Base-by-base conservation (phyloP, 2,797 vertebrate genomes). In the Atherinosoma microstoma region DNA sequence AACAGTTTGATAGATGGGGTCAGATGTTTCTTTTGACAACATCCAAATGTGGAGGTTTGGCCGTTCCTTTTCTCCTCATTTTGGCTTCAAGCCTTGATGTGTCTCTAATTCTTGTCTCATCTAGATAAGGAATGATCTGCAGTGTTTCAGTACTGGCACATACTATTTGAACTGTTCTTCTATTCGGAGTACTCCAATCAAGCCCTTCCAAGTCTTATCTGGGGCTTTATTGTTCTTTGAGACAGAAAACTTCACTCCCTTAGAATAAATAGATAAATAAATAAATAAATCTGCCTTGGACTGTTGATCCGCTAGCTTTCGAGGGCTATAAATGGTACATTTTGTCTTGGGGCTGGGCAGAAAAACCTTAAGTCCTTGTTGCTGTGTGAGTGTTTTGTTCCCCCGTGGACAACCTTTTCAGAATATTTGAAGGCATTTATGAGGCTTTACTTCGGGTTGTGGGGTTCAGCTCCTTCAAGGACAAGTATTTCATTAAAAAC, bases 271-370 rank as follows among this genome's bases (percentile, higher is more conserved):
- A 2, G 13, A 45, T 45, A 30, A 40, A 67, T 60, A 30, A 40
- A 67, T 60, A 74, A 69, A 62, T 59, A 76, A 56, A 16, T 47
- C 67, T 34, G 16, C 35, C 36, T 72, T 45, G 40, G 77, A 73
- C 80, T 87, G 73, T 72, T 80, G 34, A 71, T 75, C 69, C 1
- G 0, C 13, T 13, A 11, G 61, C 66, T 71, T 27, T 69, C 73
- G 58, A 83, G 36, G 68, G 51, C 70, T 87, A 86, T 78, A 88
- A 87, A 85, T 74, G 81, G 84, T 82, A 40, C 65, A 45, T 68
- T 85, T 65, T 85, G 66, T 84, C 35, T 72, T 59, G 42, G 35
- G 72, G 36, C 73, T 64, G 57, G 76, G 84, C 27, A 85, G 49
- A 82, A 77, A 75, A 64, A 20, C 38, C 15, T 45, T 58, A 38